phyloP scores from a whole-genome alignment of 2,113 vertebrate genomes.

The Isurus oxyrinchus region DNA sequence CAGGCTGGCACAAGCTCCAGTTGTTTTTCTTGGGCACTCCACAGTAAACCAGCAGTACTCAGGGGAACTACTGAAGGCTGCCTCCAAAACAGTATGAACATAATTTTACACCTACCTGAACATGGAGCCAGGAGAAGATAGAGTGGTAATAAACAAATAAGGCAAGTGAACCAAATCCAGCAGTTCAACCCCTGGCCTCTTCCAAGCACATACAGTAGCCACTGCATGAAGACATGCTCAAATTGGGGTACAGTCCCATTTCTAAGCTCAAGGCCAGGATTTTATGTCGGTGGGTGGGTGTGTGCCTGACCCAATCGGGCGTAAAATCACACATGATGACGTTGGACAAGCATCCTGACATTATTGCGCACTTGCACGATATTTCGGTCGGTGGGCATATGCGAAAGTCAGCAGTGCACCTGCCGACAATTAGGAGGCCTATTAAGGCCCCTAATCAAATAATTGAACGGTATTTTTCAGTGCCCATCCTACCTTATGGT shows the following conservation, averaged over 20 bases:
- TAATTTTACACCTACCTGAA: background rate
- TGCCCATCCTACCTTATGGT: too few species aligned
- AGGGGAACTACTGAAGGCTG: background rate
- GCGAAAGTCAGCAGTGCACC: too few species aligned
- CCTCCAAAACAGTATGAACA: background rate
- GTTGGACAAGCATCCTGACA: too few species aligned
- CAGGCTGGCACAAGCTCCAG: background rate
- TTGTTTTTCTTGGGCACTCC: background rate
- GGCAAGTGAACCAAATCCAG: background rate
- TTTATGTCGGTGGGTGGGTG: too few species aligned
- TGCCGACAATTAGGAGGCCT: too few species aligned
- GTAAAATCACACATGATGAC: too few species aligned
- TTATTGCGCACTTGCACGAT: too few species aligned
- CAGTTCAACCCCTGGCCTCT: background rate
- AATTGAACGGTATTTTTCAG: too few species aligned
- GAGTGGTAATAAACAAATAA: background rate
- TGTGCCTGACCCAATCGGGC: too few species aligned
- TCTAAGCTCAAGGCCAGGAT: background rate
- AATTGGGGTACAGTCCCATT: background rate
- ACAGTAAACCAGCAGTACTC: background rate
- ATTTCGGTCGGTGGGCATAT: too few species aligned
- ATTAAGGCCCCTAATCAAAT: too few species aligned
- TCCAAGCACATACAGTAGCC: background rate
- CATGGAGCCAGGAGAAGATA: background rate
- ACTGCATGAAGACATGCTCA: background rate